Conservation (phyloP, 1,140 invertebrate species). For the Brachionus asplanchnoidis region DNA sequence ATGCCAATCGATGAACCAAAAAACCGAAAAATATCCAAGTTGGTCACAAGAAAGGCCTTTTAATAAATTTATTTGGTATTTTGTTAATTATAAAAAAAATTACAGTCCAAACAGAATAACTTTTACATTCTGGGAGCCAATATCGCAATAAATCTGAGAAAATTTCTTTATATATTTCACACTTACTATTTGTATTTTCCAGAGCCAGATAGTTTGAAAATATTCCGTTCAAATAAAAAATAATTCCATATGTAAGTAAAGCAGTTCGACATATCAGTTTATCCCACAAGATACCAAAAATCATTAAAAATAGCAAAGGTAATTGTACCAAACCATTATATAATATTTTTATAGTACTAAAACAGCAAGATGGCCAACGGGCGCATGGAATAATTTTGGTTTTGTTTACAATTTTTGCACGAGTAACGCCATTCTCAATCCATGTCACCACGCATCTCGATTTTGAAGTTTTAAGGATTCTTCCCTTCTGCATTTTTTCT, state of each 20-base stretch:
- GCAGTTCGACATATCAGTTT: background rate
- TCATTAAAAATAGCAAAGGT: background rate
- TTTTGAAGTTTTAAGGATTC: background rate
- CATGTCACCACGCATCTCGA: background rate
- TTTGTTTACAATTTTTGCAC: background rate
- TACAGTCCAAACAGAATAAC: background rate
- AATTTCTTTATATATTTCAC: background rate
- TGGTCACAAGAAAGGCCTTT: background rate
- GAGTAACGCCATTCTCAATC: slow-evolving; percentile 1
- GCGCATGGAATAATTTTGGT: background rate
- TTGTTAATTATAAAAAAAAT: background rate
- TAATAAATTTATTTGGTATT: background rate
- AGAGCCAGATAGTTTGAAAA: background rate
- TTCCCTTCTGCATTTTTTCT: background rate
- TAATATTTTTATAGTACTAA: background rate
- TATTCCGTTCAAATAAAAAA: background rate
- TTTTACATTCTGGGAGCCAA: slow-evolving; percentile 14
- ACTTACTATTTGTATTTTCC: background rate
- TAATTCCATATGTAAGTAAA: background rate
- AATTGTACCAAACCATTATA: background rate
- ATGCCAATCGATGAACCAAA: background rate
- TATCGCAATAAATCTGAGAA: background rate
- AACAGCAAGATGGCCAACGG: background rate
- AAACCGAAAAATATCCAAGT: background rate
- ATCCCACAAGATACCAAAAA: background rate